Base-by-base conservation (phyloP, 2,113 vertebrate genomes). In the Electrona antarctica region DNA sequence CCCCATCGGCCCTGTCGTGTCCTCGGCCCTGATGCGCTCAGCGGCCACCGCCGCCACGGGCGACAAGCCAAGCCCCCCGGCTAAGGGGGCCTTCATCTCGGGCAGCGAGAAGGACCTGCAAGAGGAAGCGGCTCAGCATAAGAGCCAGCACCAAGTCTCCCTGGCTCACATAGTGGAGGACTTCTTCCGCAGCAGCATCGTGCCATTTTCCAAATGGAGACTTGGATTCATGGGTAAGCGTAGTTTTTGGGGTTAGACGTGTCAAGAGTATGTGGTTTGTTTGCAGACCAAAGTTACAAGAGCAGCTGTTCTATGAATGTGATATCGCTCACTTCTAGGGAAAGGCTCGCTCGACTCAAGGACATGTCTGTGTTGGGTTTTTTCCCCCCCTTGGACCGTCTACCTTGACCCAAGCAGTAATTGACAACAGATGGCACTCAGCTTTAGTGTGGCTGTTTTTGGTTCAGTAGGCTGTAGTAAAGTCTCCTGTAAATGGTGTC, bases 151-250 rank as follows among this genome's bases (percentile, higher is more conserved):
- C 57, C 90, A 89, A 70, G 83, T 89, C 52, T 85, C 91, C 0
- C 82, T 93, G 67, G 91, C 92, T 45, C 69, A 76, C 0, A 80
- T 95, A 82, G 90, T 94, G 0, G 94, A 96, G 60, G 94, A 93
- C 3, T 92, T 95, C 73, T 94, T 97, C 87, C 21, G 21, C 7
- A 93, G 88, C 67, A 94, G 91, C 9, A 90, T 96, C 13, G 89
- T 92, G 0, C 80, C 94, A 1, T 92, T 92, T 7, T 93, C 94
- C 0, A 85, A 76, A 14, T 95, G 95, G 95, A 95, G 90, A 77
- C 88, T 95, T 0, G 94, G 95, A 33, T 93, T 89, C 14, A 85
- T 95, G 82, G 96, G 97, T 98, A 95, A 96, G 96, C 58, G n/a
- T 33, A 41, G 33, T 41, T 41, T 41, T 41, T 41, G 33, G 33